Evolutionary conservation across 2,797 vertebrate species (phyloP).

Genomic region (Phoxinus dragarum): DNA sequence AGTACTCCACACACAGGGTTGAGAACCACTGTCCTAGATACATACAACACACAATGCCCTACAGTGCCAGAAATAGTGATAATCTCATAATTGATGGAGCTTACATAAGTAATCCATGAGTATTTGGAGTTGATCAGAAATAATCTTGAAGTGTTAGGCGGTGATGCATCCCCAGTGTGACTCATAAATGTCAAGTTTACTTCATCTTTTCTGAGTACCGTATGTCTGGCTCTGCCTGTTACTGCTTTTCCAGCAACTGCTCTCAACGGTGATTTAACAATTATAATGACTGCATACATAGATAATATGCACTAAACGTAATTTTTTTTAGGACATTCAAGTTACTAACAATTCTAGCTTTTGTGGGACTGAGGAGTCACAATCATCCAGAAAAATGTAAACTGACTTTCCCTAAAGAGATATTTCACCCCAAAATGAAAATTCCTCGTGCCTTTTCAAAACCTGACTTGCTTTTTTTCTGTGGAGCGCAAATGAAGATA

Average conservation of each 20-base stretch:
- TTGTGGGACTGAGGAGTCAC: neutral
- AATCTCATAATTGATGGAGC: conserved; percentile 22
- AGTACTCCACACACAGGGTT: neutral
- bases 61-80: conserved; percentile 27
- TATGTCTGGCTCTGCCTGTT: conserved; percentile 2
- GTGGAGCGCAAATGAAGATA: neutral
- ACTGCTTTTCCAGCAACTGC: neutral
- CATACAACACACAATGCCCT: conserved; percentile 18
- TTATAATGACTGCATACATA: neutral
- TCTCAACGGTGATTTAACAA: neutral
- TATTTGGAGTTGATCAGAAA: conserved; percentile 38
- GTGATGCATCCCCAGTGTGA: conserved; percentile 22
- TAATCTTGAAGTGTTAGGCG: conserved; percentile 24
- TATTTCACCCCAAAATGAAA: neutral
- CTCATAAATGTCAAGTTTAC: conserved; percentile 27
- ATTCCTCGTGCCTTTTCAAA: neutral
- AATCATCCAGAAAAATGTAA: neutral
- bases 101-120: conserved; percentile 31
- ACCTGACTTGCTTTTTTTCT: neutral
- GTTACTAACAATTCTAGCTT: neutral
- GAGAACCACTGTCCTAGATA: neutral
- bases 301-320: neutral
- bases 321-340: neutral
- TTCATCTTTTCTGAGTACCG: neutral
- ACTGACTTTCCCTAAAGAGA: neutral